A percentile compares a stretch with the other conserved stretches of the same genome.
phyloP scores from a whole-genome alignment of 2,888 invertebrate genomes.

The Drosophila monieri region DNA sequence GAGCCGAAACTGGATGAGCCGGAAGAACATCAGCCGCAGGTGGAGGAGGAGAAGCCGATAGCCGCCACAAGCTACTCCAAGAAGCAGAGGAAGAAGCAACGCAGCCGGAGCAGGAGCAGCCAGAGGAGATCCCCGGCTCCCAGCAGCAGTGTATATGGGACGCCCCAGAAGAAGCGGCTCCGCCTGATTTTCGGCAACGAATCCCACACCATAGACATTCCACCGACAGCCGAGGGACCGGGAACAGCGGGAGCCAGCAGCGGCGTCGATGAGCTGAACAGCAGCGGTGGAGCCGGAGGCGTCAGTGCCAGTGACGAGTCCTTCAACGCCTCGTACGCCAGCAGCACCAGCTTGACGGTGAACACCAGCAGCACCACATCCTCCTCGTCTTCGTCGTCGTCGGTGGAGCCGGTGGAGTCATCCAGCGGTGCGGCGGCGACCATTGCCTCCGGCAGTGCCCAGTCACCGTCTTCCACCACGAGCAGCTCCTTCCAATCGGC shows the following conservation, averaged over 20 bases:
- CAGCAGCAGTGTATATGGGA: constrained; percentile 81
- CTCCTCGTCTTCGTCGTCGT: constrained; percentile 49
- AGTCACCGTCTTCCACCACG: constrained; percentile 54
- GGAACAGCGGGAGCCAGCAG: constrained; percentile 28
- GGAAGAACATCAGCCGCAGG: constrained; percentile 5
- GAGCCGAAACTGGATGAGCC: constrained; percentile 2
- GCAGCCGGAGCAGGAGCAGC: constrained; percentile 46
- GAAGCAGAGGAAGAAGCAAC: constrained; percentile 51
- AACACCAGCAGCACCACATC: constrained; percentile 32
- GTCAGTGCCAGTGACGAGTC: constrained; percentile 65
- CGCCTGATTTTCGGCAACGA: constrained; percentile 95
- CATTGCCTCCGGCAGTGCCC: constrained; percentile 27
- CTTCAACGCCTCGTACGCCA: constrained; percentile 66
- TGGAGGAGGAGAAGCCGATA: constrained; percentile 21
- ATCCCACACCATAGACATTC: constrained; percentile 94
- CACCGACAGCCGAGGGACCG: constrained; percentile 84
- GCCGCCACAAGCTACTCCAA: constrained; percentile 17
- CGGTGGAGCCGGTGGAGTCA: constrained; percentile 20
- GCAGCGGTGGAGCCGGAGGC: constrained; percentile 49
- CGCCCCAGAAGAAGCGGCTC: constrained; percentile 92
- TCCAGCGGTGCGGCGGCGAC: constrained; percentile 42
- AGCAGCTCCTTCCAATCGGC: constrained; percentile 74
- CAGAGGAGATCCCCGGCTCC: constrained; percentile 39
- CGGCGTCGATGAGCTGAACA: constrained; percentile 63
- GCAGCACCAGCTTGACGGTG: constrained; percentile 47